Evolutionary conservation across 2,113 vertebrate species (phyloP).

Genomic region (Tauraco erythrolophus): DNA sequence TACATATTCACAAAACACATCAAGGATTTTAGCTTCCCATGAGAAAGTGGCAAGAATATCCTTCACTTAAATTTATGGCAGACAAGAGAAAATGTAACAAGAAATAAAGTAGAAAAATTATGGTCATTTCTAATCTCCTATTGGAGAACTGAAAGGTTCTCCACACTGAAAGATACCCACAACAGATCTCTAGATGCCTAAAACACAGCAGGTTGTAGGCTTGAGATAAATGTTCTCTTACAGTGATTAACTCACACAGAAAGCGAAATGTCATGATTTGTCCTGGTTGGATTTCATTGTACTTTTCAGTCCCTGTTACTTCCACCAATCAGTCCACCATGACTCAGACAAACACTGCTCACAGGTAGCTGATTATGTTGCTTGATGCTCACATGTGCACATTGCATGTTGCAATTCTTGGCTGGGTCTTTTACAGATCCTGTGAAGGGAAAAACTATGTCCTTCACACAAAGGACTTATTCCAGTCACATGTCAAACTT

Average conservation of each 20-base stretch:
- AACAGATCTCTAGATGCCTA: neutral
- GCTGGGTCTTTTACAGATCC: neutral
- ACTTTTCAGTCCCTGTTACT: neutral
- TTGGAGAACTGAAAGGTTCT: neutral
- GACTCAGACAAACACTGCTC: neutral
- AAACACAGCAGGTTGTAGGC: neutral
- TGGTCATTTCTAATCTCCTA: accelerated
- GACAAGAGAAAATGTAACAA: neutral
- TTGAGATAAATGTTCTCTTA: neutral
- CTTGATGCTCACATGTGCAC: neutral
- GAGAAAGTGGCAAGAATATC: neutral
- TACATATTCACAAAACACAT: neutral
- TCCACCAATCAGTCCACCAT: neutral
- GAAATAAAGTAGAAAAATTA: neutral
- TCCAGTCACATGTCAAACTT: neutral
- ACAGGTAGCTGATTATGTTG: neutral
- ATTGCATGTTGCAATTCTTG: neutral
- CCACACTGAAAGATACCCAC: neutral
- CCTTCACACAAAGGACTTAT: neutral
- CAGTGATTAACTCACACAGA: neutral
- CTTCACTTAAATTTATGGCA: neutral
- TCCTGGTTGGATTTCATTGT: neutral
- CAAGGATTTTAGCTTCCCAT: neutral
- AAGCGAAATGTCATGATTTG: neutral
- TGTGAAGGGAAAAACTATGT: neutral